Evolutionary conservation across 1,140 invertebrate species (phyloP).

Genomic region (Ips typographus): DNA sequence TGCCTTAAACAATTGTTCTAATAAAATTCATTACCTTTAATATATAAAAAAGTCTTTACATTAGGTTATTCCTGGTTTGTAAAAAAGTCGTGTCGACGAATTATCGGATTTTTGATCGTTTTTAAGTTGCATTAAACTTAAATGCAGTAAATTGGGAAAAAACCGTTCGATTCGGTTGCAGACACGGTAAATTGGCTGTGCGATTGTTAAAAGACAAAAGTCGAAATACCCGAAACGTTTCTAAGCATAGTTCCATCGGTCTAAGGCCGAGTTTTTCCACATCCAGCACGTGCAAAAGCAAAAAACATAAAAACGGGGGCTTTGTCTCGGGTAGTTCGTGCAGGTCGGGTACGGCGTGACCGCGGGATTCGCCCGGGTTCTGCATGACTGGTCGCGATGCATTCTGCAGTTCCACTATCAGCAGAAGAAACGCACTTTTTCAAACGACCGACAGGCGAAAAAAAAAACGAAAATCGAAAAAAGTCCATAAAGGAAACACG

Average conservation of each 20-base stretch:
- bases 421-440: conserved; percentile 14
- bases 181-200: too few relatives aligned
- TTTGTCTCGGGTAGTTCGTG: conserved; percentile 16
- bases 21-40: too few relatives aligned
- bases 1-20: too few relatives aligned
- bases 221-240: neutral
- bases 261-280: conserved; percentile 3
- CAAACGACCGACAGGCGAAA: neutral
- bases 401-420: conserved; percentile 5
- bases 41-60: too few relatives aligned
- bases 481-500: conserved; percentile 7
- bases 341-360: conserved; percentile 19
- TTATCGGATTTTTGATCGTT: too few relatives aligned
- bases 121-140: too few relatives aligned
- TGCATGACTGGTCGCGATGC: conserved; percentile 16
- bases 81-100: too few relatives aligned
- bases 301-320: conserved; percentile 6
- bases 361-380: conserved; percentile 16
- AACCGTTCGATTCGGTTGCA: too few relatives aligned
- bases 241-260: conserved; percentile 4
- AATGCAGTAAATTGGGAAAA: too few relatives aligned
- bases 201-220: too few relatives aligned
- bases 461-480: neutral
- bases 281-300: neutral
- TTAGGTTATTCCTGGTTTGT: too few relatives aligned